A percentile compares a stretch with the other conserved stretches of the same genome.
These are phyloP conservation scores for Numenius phaeopus DNA, from an alignment of 2,797 vertebrate genomes.

Conservation along the genomic window DNA sequence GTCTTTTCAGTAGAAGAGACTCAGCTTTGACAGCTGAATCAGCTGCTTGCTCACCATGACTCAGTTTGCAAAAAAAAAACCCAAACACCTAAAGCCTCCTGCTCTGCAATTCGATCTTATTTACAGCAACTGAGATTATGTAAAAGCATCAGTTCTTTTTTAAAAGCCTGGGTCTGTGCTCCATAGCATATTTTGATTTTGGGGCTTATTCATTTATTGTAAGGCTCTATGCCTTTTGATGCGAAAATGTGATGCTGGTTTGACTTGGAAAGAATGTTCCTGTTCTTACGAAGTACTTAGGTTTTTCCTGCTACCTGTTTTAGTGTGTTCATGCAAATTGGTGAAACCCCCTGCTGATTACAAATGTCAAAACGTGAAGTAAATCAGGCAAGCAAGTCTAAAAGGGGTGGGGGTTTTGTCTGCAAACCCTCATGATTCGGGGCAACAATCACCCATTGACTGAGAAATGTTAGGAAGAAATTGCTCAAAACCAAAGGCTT, in stretches of 20 bases:
- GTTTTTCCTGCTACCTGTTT: constrained; percentile 45
- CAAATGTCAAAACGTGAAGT: not conserved
- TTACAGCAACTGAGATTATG: not conserved
- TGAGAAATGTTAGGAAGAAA: not conserved
- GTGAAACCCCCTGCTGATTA: constrained; percentile 40
- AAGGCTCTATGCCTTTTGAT: not conserved
- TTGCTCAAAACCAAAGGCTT: not conserved
- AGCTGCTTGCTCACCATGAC: not conserved
- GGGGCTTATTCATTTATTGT: not conserved
- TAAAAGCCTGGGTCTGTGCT: not conserved
- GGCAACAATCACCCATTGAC: not conserved
- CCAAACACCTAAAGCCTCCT: not conserved
- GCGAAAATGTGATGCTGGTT: not conserved
- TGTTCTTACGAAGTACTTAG: not conserved
- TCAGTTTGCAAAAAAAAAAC: not conserved
- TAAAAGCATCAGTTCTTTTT: not conserved
- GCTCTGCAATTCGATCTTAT: not conserved
- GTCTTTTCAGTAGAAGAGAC: not conserved
- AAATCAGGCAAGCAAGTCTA: not conserved
- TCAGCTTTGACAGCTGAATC: not conserved
- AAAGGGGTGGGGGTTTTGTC: not conserved
- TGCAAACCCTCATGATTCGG: not conserved
- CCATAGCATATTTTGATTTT: not conserved
- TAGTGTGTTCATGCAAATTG: constrained; percentile 58
- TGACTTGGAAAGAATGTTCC: constrained; percentile 15